Conservation (phyloP, 2,888 invertebrate genomes). For the Timema cristinae region DNA sequence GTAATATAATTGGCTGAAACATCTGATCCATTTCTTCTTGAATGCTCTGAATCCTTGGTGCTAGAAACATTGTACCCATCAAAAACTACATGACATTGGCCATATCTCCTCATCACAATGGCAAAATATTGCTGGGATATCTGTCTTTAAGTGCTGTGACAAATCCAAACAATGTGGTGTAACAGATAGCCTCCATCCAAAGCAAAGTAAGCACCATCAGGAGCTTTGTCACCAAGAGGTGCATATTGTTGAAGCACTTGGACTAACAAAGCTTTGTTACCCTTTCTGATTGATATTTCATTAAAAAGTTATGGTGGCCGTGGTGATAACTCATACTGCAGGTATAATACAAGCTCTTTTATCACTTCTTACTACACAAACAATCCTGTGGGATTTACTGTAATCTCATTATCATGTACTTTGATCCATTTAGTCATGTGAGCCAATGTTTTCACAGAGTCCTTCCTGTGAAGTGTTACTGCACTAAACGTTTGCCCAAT, state of each 20-base stretch:
- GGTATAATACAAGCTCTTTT: neutral
- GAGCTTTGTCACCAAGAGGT: too few relatives aligned
- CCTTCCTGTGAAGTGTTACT: too few relatives aligned
- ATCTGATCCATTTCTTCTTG: neutral
- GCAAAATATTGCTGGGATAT: neutral
- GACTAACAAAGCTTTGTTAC: neutral
- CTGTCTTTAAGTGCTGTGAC: neutral
- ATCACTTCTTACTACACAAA: too few relatives aligned
- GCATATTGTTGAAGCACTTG: too few relatives aligned
- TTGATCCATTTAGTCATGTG: too few relatives aligned
- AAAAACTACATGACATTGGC: neutral
- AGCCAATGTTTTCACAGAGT: too few relatives aligned
- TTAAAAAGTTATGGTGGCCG: neutral
- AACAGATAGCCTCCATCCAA: neutral
- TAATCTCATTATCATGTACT: too few relatives aligned
- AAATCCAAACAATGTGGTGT: neutral
- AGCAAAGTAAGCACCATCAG: too few relatives aligned
- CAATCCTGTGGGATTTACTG: too few relatives aligned
- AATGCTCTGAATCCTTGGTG: slow-evolving; percentile 2
- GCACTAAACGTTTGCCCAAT: too few relatives aligned
- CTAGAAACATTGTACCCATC: neutral
- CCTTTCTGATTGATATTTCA: neutral
- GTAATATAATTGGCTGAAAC: neutral
- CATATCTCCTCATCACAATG: neutral
- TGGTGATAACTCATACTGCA: neutral